Percentiles rank a stretch among this genome's conserved stretches.
Conservation (phyloP, 2,113 vertebrate species). For the Serinus canaria region DNA sequence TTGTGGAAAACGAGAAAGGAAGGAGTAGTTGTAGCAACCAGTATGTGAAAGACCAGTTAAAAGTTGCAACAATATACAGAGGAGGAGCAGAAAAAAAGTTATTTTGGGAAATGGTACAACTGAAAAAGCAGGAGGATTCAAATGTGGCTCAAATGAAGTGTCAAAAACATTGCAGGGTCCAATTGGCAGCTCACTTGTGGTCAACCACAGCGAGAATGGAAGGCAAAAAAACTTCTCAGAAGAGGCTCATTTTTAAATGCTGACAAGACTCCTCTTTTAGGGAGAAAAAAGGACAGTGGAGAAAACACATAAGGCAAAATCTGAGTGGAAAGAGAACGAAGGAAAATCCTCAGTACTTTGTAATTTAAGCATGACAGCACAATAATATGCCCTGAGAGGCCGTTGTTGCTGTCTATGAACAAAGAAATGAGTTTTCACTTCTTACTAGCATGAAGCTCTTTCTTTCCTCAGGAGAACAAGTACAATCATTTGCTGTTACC, state of each 20-base stretch:
- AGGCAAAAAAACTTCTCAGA: not conserved
- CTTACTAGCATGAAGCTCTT: not conserved
- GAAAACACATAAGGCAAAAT: not conserved
- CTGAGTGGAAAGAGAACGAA: not conserved
- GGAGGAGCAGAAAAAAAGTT: not conserved
- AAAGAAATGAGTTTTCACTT: constrained; percentile 27
- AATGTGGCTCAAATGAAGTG: not conserved
- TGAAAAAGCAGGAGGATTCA: not conserved
- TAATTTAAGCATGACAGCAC: not conserved
- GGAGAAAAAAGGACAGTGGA: not conserved
- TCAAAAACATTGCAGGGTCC: not conserved
- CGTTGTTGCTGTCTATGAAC: constrained; percentile 6
- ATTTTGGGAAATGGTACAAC: not conserved
- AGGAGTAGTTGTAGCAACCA: not conserved
- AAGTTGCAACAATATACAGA: not conserved
- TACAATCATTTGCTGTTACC: not conserved
- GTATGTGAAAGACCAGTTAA: not conserved
- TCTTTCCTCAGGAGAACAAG: constrained; percentile 15
- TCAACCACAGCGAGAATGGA: not conserved
- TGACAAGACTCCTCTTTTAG: not conserved
- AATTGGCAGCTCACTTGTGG: not conserved
- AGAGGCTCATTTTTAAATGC: not conserved
- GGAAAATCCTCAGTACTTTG: not conserved
- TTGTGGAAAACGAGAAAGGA: not conserved
- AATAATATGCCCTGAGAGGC: not conserved